Conservation (phyloP, 2,113 vertebrate genomes). For the Anguilla japonica region DNA sequence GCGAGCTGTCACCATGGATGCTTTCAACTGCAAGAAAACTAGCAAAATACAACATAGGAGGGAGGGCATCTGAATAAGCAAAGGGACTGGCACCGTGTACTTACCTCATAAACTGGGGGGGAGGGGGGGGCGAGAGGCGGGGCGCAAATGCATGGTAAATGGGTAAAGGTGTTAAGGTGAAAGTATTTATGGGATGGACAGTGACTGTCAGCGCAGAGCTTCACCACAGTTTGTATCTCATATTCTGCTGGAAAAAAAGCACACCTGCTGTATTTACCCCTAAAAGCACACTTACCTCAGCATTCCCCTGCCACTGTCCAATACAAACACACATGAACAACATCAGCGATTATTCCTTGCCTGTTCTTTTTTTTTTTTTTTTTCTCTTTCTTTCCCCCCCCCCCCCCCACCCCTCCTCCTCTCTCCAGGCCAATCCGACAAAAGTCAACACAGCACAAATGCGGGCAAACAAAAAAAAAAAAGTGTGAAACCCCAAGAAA, state of each 20-base stretch:
- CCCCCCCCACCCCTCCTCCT: too few species aligned
- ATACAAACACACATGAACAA: slow-evolving; percentile 2
- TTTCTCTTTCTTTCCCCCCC: too few species aligned
- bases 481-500: background rate
- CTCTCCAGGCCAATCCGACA: background rate
- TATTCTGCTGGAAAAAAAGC: slow-evolving; percentile 10
- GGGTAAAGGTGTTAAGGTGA: background rate
- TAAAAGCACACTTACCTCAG: slow-evolving; percentile 43
- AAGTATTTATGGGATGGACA: background rate
- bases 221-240: background rate
- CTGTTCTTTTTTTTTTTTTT: background rate
- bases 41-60: background rate
- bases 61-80: slow-evolving; percentile 3
- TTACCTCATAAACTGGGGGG: background rate
- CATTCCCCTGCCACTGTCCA: slow-evolving; percentile 7
- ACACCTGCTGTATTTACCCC: slow-evolving; percentile 14
- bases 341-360: background rate
- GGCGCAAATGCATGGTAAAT: background rate
- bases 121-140: background rate
- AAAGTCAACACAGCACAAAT: background rate
- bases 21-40: background rate
- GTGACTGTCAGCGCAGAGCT: background rate
- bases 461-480: background rate
- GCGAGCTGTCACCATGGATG: background rate
- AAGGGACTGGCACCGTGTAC: background rate